Evolutionary conservation across 1,140 invertebrate species (phyloP), one percentile per base, ranked within the genome.

Genomic region (Cataglyphis hispanica): DNA sequence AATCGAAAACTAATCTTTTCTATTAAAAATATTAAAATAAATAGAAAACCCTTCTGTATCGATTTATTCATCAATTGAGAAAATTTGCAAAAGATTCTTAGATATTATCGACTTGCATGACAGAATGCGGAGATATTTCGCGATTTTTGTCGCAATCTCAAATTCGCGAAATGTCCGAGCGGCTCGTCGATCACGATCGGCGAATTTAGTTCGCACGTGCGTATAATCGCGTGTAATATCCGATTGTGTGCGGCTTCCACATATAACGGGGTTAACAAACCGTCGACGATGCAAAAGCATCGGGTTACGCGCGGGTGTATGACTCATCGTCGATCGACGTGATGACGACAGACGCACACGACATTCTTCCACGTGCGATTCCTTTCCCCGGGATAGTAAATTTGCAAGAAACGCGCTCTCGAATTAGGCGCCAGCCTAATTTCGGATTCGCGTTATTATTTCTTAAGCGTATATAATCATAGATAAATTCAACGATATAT

Each of bases 381-480:
- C 53, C 31, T 63, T 75, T 85, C 75, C 67, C 13, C 66, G 80
- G 75, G 77, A 66, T 34, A 78, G 53, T 40, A 31, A 31, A 3
- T 31, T 31, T 31, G 31, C 31, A 34, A 50, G 83, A 89, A 89
- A 89, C 69, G 87, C 75, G 56, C 10, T 72, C 67, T 85, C 56
- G 58, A 85, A 87, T 89, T 89, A 78, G 78, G 67, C 50, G 76
- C 27, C 80, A 63, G 60, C 80, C 61, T n/a, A 61, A 87, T 75
- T 72, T 72, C 64, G 56, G 56, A 72, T 2, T 27, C 53, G 69
- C 63, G 40, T 56, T 27, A 25, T 70, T 31, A 31, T 25, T 22
- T 4, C 40, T 31, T 72, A 50, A 50, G 46, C 46, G 3, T 50
- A 46, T 11, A 13, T 13, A 50, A 50, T 50, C 5, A 0, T 5